A percentile compares a stretch with the other conserved stretches of the same genome.
These are phyloP conservation scores for Mystacides longicornis DNA, from an alignment of 2,888 invertebrate genomes.

Conservation along the genomic window DNA sequence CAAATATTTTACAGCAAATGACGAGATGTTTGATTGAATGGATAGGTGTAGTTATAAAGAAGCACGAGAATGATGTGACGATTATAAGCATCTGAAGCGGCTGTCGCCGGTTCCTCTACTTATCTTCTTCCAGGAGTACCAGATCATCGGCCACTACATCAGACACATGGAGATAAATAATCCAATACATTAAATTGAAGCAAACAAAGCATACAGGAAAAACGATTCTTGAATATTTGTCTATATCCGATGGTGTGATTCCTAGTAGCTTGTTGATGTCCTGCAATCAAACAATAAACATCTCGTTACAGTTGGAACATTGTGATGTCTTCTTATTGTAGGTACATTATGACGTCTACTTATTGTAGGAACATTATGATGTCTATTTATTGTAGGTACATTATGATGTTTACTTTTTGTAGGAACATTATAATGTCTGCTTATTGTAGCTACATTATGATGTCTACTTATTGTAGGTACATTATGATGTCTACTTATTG, in stretches of 20 bases:
- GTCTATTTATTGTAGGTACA: no score
- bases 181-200: constrained; percentile 98
- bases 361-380: no score
- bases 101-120: constrained; percentile 43
- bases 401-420: no score
- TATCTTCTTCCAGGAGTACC: constrained; percentile 67
- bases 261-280: constrained; percentile 87
- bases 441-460: no score
- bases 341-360: no score
- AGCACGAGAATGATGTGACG: constrained; percentile 3
- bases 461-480: no score
- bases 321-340: no score
- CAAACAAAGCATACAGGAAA: constrained; percentile 98
- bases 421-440: no score
- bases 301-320: no score
- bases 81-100: constrained; percentile 6
- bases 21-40: neutral
- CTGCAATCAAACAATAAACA: constrained; percentile 32
- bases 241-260: constrained; percentile 95
- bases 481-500: no score
- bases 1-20: constrained; percentile 2
- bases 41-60: neutral
- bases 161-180: constrained; percentile 92
- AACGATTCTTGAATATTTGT: constrained; percentile 97
- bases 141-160: constrained; percentile 93